Evolutionary conservation across 2,888 invertebrate genomes (phyloP).

Genomic region (Tetranychus piercei): DNA sequence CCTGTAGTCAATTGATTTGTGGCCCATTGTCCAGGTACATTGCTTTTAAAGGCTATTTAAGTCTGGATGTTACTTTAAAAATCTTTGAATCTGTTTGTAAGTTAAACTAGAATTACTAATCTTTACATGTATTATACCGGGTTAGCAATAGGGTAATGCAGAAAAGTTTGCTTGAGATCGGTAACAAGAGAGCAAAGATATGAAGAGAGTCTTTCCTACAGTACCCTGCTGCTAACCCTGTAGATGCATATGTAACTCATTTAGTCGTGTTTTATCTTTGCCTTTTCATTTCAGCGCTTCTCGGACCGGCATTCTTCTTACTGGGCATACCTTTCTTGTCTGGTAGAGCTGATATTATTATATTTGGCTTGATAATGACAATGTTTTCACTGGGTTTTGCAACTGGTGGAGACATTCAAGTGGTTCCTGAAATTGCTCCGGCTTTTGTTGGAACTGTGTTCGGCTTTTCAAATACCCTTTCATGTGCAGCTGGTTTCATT

Average conservation of each 20-base stretch:
- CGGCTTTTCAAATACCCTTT: constrained; percentile 14
- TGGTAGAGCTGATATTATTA: background rate
- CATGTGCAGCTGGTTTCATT: constrained; percentile 14
- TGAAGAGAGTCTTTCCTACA: no score
- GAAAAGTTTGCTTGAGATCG: no score
- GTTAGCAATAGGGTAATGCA: no score
- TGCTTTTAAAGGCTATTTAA: background rate
- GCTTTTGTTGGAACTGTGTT: constrained; percentile 18
- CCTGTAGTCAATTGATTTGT: background rate
- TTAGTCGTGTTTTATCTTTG: background rate
- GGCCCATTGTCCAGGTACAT: background rate
- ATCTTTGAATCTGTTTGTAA: background rate
- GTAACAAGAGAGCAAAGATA: no score
- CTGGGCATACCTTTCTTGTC: background rate
- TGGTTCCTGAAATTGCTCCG: constrained; percentile 18
- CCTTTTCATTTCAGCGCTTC: background rate
- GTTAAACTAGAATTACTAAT: background rate
- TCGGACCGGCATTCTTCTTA: background rate
- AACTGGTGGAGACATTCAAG: constrained; percentile 19
- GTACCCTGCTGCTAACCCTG: no score
- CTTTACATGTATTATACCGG: background rate
- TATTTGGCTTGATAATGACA: constrained; percentile 5
- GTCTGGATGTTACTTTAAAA: background rate
- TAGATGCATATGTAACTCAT: no score
- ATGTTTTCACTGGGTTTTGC: constrained; percentile 16